Conservation (phyloP, 2,797 vertebrate genomes). For the Notolabrus celidotus region DNA sequence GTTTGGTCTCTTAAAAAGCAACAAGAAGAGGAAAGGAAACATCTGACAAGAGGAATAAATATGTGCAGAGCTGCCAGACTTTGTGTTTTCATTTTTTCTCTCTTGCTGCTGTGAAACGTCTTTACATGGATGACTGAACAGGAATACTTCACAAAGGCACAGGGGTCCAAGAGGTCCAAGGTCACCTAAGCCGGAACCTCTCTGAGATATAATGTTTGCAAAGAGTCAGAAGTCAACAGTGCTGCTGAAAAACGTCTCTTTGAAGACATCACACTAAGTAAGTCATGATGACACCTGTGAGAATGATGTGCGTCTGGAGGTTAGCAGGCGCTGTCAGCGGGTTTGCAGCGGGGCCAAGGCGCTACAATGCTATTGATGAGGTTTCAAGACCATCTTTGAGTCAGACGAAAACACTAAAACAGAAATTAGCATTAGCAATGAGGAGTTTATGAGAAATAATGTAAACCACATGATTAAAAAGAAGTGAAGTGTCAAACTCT, state of each 20-base stretch:
- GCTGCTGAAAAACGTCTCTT: not conserved
- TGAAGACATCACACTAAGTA: not conserved
- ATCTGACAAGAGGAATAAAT: constrained; percentile 26
- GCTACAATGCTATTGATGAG: too few species aligned
- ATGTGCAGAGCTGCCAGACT: constrained; percentile 7
- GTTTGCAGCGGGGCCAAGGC: not conserved
- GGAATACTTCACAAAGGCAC: not conserved
- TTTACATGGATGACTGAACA: not conserved
- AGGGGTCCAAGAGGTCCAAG: not conserved
- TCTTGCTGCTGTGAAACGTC: not conserved
- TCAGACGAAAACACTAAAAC: too few species aligned
- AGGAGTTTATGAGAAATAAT: too few species aligned
- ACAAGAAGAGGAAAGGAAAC: constrained; percentile 34
- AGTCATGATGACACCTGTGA: not conserved
- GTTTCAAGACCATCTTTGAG: too few species aligned
- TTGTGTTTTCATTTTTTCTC: constrained; percentile 18
- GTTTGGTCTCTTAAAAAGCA: constrained; percentile 16
- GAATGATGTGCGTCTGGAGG: not conserved
- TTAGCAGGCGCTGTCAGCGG: not conserved
- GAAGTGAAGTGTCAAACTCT: too few species aligned
- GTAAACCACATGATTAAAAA: too few species aligned
- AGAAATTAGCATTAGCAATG: too few species aligned
- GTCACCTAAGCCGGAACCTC: not conserved
- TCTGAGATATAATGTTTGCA: not conserved
- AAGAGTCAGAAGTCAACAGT: not conserved